These are phyloP conservation scores for Pocillopora verrucosa DNA, from an alignment of 64 coral and sea anemone genomes.

Conservation along the genomic window DNA sequence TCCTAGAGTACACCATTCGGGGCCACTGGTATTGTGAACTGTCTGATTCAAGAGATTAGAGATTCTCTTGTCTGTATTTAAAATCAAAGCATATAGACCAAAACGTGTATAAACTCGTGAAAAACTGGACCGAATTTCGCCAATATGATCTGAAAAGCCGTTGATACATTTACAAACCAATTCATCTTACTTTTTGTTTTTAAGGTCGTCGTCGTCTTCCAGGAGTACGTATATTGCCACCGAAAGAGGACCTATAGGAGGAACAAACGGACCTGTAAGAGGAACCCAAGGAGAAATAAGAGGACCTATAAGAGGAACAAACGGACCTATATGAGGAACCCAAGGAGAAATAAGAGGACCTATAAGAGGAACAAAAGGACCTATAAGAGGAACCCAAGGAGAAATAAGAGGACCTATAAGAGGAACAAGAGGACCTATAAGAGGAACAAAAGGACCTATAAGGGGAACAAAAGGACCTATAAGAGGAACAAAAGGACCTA, in stretches of 20 bases:
- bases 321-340: not conserved
- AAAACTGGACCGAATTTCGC: not conserved
- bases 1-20: no score
- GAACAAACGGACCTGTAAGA: not conserved
- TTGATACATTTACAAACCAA: not conserved
- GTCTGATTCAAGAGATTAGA: no score
- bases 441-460: slow-evolving; percentile 32
- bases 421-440: no score
- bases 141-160: not conserved
- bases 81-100: no score
- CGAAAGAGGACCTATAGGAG: slow-evolving; percentile 8
- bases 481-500: not conserved
- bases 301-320: not conserved
- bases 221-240: slow-evolving; percentile 23
- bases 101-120: no score
- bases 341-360: slow-evolving; percentile 3
- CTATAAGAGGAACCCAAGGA: not conserved
- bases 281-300: not conserved
- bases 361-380: not conserved
- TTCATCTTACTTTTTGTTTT: slow-evolving; percentile 15
- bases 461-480: not conserved
- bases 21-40: no score
- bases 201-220: slow-evolving; percentile 3
- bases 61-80: no score
- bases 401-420: not conserved